Evolutionary conservation across 2,797 vertebrate genomes (phyloP).

Genomic region (Crotalus adamanteus): DNA sequence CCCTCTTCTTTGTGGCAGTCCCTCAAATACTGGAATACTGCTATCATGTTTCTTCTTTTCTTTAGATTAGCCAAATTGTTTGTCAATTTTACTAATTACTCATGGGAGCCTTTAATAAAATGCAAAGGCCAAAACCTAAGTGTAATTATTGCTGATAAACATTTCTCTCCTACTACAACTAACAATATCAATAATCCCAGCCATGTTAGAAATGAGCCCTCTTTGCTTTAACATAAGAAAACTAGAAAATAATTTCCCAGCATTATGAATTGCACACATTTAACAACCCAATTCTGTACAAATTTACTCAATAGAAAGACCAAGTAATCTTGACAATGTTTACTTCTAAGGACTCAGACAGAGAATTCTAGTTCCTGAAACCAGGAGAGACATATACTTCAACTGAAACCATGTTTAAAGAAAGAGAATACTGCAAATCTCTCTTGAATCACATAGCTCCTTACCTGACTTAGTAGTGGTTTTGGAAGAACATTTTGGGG

Average conservation of each 20-base stretch:
- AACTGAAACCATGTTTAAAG: neutral
- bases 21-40: too few species aligned
- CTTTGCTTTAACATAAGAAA: neutral
- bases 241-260: neutral
- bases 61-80: neutral
- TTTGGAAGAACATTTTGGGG: neutral
- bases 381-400: neutral
- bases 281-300: neutral
- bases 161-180: neutral
- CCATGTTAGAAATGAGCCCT: neutral
- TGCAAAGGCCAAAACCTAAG: neutral
- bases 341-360: neutral
- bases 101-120: neutral
- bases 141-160: slow-evolving; percentile 1
- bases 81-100: neutral
- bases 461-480: neutral
- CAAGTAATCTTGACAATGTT: neutral
- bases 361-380: neutral
- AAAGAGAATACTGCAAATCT: neutral
- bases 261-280: neutral
- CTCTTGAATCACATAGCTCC: neutral
- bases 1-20: too few species aligned
- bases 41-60: too few species aligned
- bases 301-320: too few species aligned
- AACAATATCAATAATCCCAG: neutral